phyloP scores from a whole-genome alignment of 2,797 vertebrate species.

The Hydrophis major region DNA sequence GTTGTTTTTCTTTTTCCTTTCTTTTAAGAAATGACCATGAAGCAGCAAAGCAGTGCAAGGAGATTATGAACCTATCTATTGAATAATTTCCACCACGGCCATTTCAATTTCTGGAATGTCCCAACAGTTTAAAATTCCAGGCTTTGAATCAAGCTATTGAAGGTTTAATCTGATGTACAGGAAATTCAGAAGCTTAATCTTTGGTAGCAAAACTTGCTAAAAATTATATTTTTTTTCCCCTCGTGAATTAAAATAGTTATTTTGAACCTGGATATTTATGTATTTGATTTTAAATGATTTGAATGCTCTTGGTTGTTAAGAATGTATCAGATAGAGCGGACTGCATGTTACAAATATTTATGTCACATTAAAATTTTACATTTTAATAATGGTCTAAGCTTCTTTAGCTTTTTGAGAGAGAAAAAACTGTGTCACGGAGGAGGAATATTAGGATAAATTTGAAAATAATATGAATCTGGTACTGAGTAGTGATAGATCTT shows the following conservation, averaged over 20 bases:
- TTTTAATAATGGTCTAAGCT: background rate
- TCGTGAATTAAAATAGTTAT: background rate
- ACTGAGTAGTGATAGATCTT: background rate
- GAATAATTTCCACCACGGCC: background rate
- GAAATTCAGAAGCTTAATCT: background rate
- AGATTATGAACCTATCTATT: background rate
- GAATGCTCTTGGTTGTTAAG: background rate
- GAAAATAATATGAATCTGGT: background rate
- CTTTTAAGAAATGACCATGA: background rate
- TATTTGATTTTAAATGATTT: background rate
- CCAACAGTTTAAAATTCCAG: background rate
- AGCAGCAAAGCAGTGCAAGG: background rate
- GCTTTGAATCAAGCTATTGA: background rate
- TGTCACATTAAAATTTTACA: background rate
- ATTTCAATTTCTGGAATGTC: background rate
- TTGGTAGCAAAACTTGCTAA: background rate
- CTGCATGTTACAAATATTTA: background rate
- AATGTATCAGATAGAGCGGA: background rate
- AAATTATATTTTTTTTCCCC: background rate
- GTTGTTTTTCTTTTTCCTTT: conserved; percentile 30
- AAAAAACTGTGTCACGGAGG: background rate
- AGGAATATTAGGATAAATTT: background rate
- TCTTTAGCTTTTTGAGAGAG: background rate
- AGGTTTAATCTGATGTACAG: background rate
- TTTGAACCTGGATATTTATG: background rate